Evolutionary conservation across 2,797 vertebrate species (phyloP).

Genomic region (Rhyacichthys aspro): DNA sequence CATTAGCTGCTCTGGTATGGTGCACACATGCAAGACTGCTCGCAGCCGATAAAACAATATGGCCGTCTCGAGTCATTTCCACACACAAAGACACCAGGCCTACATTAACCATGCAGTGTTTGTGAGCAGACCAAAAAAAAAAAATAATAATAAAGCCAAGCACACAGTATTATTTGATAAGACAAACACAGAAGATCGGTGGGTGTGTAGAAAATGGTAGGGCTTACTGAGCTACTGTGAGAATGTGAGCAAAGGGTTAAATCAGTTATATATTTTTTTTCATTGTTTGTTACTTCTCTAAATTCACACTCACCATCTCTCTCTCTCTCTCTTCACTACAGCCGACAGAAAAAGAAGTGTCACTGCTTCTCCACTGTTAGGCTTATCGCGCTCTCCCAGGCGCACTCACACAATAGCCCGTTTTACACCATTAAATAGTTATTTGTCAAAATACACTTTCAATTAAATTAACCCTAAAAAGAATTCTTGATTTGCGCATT

Average conservation of each 20-base stretch:
- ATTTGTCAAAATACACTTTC: slow-evolving; percentile 86
- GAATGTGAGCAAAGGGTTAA: slow-evolving; percentile 50
- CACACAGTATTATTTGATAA: slow-evolving; percentile 58
- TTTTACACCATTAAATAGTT: slow-evolving; percentile 84
- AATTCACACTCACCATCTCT: slow-evolving; percentile 52
- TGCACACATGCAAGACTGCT: slow-evolving; percentile 64
- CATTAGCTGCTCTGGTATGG: slow-evolving; percentile 60
- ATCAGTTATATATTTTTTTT: slow-evolving; percentile 43
- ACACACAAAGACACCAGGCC: slow-evolving; percentile 22
- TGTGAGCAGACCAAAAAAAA: slow-evolving; percentile 6
- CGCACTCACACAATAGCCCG: slow-evolving; percentile 80
- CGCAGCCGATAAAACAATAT: slow-evolving; percentile 66
- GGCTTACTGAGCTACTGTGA: slow-evolving; percentile 67
- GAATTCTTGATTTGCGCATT: slow-evolving; percentile 59
- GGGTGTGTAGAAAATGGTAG: slow-evolving; percentile 78
- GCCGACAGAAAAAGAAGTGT: slow-evolving; percentile 76
- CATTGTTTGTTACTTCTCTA: slow-evolving; percentile 64
- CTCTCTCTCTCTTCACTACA: slow-evolving; percentile 42
- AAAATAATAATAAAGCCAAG: slow-evolving; percentile 17
- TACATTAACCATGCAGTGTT: slow-evolving; percentile 26
- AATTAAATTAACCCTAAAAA: slow-evolving; percentile 72
- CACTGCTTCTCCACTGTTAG: slow-evolving; percentile 78
- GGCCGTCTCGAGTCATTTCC: slow-evolving; percentile 36
- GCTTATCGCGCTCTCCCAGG: slow-evolving; percentile 84
- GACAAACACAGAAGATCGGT: slow-evolving; percentile 56